Conservation (phyloP, 2,888 invertebrate genomes). For the Trissoscelio sp. region DNA sequence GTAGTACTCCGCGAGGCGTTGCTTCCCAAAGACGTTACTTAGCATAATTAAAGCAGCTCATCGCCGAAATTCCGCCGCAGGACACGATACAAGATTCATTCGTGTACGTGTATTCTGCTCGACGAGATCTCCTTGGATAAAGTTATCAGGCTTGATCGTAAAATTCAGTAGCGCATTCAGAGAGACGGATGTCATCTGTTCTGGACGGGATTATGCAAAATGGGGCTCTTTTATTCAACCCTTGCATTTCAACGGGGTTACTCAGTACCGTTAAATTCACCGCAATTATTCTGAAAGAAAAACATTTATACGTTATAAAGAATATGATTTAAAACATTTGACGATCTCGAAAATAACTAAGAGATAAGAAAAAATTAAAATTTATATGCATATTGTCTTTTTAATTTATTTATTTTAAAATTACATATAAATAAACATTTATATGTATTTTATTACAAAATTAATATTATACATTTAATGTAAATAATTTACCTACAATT, state of each 20-base stretch:
- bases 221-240: slow-evolving; percentile 43
- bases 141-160: slow-evolving; percentile 50
- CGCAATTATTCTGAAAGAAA: slow-evolving; percentile 44
- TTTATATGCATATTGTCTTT: too few species aligned
- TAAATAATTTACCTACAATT: too few species aligned
- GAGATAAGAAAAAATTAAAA: too few species aligned
- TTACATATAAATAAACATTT: too few species aligned
- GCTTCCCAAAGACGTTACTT: slow-evolving; percentile 80
- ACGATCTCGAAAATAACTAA: too few species aligned
- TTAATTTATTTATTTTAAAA: too few species aligned
- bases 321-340: too few species aligned
- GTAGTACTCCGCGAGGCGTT: slow-evolving; percentile 76
- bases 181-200: slow-evolving; percentile 43
- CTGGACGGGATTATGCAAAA: slow-evolving; percentile 49
- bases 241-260: slow-evolving; percentile 3
- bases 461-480: too few species aligned
- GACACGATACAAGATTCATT: slow-evolving; percentile 68
- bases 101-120: slow-evolving; percentile 40
- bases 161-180: slow-evolving; percentile 32
- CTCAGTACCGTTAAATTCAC: slow-evolving; percentile 11
- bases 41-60: slow-evolving; percentile 82
- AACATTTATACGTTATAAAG: slow-evolving; percentile 9
- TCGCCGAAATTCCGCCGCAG: slow-evolving; percentile 69
- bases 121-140: slow-evolving; percentile 55
- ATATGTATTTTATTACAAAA: too few species aligned